phyloP scores from a whole-genome alignment of 2,113 vertebrate species.

The Notiomystis cincta region DNA sequence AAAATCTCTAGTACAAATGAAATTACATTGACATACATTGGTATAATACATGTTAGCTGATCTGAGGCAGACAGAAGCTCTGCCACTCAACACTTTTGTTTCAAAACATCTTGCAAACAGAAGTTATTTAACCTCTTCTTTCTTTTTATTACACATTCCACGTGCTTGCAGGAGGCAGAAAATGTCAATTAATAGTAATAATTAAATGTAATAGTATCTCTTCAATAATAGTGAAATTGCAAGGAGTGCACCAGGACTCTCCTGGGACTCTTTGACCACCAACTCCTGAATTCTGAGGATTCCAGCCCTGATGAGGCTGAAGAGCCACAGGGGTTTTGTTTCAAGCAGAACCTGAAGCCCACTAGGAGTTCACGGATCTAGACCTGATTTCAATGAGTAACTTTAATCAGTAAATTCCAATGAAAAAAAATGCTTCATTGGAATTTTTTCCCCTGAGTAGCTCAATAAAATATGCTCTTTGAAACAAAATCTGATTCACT shows the following conservation, averaged over 20 bases:
- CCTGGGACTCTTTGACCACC: not conserved
- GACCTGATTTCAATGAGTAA: not conserved
- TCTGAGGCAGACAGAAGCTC: not conserved
- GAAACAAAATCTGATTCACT: not conserved
- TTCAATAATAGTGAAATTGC: not conserved
- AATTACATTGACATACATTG: not conserved
- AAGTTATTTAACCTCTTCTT: not conserved
- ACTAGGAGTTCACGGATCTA: not conserved
- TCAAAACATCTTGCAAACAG: not conserved
- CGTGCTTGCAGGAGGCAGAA: not conserved
- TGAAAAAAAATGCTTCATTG: not conserved
- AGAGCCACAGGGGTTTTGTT: not conserved
- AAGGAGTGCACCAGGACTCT: not conserved
- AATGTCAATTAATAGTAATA: not conserved
- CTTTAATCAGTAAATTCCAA: not conserved
- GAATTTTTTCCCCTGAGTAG: not conserved
- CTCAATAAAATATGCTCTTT: not conserved
- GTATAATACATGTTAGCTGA: not conserved
- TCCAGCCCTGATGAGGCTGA: not conserved
- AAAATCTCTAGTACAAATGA: not conserved
- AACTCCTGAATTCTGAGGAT: not conserved
- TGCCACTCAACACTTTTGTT: not conserved
- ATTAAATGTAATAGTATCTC: not conserved
- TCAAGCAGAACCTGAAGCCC: not conserved
- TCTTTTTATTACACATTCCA: not conserved